phyloP scores from a whole-genome alignment of 2,888 invertebrate genomes.

The Drosophila ezoana region DNA sequence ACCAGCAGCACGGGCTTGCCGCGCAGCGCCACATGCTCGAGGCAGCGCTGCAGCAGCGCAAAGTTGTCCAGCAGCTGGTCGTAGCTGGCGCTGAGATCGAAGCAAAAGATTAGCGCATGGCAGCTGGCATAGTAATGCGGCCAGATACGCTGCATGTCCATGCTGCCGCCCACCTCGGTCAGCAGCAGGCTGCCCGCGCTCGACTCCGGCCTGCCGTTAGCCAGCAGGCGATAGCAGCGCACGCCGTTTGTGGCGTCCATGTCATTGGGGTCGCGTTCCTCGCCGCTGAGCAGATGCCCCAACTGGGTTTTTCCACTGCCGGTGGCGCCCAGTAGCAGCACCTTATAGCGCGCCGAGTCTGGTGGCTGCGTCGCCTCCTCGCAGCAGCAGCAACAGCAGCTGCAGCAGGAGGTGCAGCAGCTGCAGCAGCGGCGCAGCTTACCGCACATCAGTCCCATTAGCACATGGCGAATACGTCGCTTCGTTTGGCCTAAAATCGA shows the following conservation, averaged over 20 bases:
- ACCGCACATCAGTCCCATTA: conserved; percentile 62
- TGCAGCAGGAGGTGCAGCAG: conserved; percentile 12
- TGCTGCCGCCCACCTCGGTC: conserved; percentile 83
- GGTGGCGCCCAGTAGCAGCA: conserved; percentile 79
- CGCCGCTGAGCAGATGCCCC: conserved; percentile 69
- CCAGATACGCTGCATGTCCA: conserved; percentile 83
- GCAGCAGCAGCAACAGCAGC: conserved; percentile 15
- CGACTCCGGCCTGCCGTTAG: neutral
- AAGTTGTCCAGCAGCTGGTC: conserved; percentile 64
- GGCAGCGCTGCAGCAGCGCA: conserved; percentile 60
- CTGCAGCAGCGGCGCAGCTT: conserved; percentile 48
- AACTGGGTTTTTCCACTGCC: conserved; percentile 83
- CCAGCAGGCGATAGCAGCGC: conserved; percentile 62
- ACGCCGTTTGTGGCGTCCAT: conserved; percentile 80
- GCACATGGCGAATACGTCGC: conserved; percentile 26
- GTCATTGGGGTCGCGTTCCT: conserved; percentile 64
- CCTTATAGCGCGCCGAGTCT: conserved; percentile 52
- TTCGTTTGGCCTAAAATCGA: neutral
- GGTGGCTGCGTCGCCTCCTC: neutral
- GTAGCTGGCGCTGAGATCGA: conserved; percentile 72
- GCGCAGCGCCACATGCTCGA: conserved; percentile 69
- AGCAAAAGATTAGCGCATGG: conserved; percentile 77
- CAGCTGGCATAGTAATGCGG: conserved; percentile 77
- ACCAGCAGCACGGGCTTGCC: conserved; percentile 82
- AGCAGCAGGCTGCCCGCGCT: conserved; percentile 54